Evolutionary conservation across 2,797 vertebrate species (phyloP).

Genomic region (Valencia hispanica): DNA sequence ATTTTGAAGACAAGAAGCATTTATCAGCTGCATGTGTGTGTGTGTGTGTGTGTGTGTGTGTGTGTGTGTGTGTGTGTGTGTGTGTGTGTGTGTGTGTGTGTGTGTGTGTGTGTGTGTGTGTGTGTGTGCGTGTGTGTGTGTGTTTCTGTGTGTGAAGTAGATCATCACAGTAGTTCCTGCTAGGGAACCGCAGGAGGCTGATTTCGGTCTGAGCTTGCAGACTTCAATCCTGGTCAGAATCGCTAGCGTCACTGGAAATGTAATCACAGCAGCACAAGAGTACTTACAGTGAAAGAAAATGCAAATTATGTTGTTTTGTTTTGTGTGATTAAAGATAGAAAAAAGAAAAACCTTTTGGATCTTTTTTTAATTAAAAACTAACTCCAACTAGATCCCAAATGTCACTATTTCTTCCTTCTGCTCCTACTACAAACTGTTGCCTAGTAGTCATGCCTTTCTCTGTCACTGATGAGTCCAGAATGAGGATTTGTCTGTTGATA

Average conservation of each 20-base stretch:
- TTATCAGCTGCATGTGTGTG: constrained; percentile 17
- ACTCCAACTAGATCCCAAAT: too few relatives aligned
- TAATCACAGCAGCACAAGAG: neutral
- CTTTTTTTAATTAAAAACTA: neutral
- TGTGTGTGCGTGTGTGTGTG: too few relatives aligned
- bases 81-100: neutral
- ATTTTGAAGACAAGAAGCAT: constrained; percentile 16
- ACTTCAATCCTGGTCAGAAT: constrained; percentile 7
- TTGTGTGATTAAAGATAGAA: neutral
- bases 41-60: too few relatives aligned
- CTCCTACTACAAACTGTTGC: too few relatives aligned
- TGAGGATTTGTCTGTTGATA: too few relatives aligned
- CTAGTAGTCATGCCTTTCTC: too few relatives aligned
- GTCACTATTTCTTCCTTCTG: too few relatives aligned
- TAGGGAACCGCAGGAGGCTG: constrained; percentile 49
- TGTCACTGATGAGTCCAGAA: too few relatives aligned
- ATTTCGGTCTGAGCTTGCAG: constrained; percentile 55
- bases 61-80: too few relatives aligned
- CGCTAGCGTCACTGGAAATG: neutral
- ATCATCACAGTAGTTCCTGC: constrained; percentile 21
- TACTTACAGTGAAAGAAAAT: neutral
- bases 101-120: neutral
- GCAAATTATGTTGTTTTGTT: neutral
- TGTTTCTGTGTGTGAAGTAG: constrained; percentile 10
- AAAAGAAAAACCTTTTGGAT: neutral